A percentile compares a stretch with the other conserved stretches of the same genome.
Evolutionary conservation across 2,888 invertebrate genomes (phyloP).

Genomic region (Saturnia japonica): DNA sequence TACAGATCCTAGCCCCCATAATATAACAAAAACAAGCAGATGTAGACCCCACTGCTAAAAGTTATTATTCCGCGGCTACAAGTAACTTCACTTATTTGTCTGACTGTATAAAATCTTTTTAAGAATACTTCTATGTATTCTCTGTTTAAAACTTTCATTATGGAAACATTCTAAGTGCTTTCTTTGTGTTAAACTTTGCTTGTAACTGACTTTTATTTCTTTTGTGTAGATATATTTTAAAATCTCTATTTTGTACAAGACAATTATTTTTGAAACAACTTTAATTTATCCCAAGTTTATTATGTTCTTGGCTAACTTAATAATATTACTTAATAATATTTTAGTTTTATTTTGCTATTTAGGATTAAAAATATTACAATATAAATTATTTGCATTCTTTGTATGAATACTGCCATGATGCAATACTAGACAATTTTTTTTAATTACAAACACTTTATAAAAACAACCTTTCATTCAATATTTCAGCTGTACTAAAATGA

Average conservation of each 20-base stretch:
- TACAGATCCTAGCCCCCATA: neutral
- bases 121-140: neutral
- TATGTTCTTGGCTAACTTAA: neutral
- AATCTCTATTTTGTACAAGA: neutral
- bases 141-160: neutral
- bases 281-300: neutral
- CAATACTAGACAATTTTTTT: too few species aligned
- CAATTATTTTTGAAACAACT: neutral
- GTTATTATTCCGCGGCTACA: neutral
- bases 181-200: neutral
- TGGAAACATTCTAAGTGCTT: neutral
- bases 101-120: neutral
- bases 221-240: neutral
- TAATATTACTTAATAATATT: too few species aligned
- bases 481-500: too few species aligned
- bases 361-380: too few species aligned
- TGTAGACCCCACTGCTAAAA: neutral
- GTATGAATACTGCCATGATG: too few species aligned
- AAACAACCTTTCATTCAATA: too few species aligned
- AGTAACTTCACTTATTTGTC: neutral
- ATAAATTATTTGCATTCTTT: too few species aligned
- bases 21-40: neutral
- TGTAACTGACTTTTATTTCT: neutral
- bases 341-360: neutral
- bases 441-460: too few species aligned